phyloP scores from a whole-genome alignment of 1,140 invertebrate species.

The Drosophila ironensis region DNA sequence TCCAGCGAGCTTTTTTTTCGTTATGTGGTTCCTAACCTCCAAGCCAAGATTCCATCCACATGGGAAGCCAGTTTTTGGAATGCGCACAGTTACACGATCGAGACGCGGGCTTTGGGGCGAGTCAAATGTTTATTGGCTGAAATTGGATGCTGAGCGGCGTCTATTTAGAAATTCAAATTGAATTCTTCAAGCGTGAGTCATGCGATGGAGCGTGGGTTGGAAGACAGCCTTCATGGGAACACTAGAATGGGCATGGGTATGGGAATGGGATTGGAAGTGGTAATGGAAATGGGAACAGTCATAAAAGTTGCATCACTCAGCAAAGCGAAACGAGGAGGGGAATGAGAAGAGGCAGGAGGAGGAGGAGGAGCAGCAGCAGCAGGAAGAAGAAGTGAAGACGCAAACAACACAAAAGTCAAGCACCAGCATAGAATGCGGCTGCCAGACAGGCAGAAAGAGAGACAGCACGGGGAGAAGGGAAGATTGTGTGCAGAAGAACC shows the following conservation, averaged over 20 bases:
- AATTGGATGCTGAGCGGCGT: constrained; percentile 70
- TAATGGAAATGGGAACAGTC: constrained; percentile 27
- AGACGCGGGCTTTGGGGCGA: constrained; percentile 39
- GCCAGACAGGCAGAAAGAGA: constrained; percentile 40
- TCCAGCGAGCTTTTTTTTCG: constrained; percentile 39
- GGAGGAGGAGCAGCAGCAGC: background rate
- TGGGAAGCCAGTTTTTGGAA: constrained; percentile 60
- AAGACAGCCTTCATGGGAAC: no score
- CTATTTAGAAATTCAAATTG: constrained; percentile 80
- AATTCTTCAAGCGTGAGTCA: constrained; percentile 72
- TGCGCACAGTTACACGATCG: constrained; percentile 51
- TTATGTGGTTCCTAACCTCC: constrained; percentile 65
- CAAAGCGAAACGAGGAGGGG: constrained; percentile 39
- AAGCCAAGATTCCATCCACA: constrained; percentile 58
- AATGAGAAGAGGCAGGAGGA: background rate
- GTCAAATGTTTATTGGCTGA: constrained; percentile 74
- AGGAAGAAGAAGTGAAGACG: constrained; percentile 15
- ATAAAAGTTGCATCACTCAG: constrained; percentile 77
- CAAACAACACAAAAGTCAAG: constrained; percentile 71
- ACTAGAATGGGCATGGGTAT: no score
- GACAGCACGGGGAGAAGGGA: constrained; percentile 20
- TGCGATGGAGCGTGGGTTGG: constrained; percentile 59
- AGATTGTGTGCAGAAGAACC: constrained; percentile 35
- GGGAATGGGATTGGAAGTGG: constrained; percentile 6
- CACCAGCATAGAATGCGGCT: constrained; percentile 79